Conservation (phyloP, 2,113 vertebrate genomes). For the Python bivittatus region DNA sequence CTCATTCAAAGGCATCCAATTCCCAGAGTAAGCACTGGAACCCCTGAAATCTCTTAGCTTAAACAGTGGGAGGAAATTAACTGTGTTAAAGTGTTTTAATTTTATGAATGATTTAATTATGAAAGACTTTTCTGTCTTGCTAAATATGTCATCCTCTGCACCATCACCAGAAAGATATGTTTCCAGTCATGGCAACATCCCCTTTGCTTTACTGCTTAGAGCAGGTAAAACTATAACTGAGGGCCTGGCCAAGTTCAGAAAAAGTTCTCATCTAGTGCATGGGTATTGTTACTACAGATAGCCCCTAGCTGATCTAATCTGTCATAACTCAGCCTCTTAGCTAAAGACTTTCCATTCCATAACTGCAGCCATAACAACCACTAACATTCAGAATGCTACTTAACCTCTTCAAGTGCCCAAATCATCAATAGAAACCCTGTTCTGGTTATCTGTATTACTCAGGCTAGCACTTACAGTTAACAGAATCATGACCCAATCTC, state of each 20-base stretch:
- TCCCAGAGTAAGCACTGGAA: background rate
- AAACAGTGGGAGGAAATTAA: background rate
- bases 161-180: background rate
- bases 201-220: background rate
- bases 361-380: background rate
- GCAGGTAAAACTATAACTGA: background rate
- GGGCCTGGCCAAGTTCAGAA: background rate
- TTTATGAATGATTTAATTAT: background rate
- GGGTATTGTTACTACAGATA: background rate
- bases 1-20: background rate
- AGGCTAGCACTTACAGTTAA: background rate
- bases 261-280: background rate
- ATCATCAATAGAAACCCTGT: background rate
- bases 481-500: background rate
- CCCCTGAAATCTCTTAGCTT: background rate
- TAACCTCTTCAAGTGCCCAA: background rate
- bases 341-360: background rate
- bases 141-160: background rate
- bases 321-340: background rate
- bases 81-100: background rate
- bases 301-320: background rate
- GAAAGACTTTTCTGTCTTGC: background rate
- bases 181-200: background rate
- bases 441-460: background rate
- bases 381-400: background rate